phyloP scores from a whole-genome alignment of 2,888 invertebrate genomes.

The Synergus japonicus region DNA sequence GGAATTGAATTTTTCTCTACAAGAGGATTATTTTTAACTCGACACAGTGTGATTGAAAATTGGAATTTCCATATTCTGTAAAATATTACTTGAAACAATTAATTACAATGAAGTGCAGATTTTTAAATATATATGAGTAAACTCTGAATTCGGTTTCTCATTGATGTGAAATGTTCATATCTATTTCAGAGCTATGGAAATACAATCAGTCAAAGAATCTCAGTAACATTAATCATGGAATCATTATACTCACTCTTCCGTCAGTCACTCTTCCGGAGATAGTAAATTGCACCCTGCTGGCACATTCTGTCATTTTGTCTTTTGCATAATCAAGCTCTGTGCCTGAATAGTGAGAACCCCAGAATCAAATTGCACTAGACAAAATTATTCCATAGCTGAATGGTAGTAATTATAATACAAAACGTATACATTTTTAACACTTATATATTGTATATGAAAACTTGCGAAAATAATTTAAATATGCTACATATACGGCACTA shows the following conservation, averaged over 20 bases:
- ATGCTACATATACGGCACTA: background rate
- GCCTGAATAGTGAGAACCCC: constrained; percentile 2
- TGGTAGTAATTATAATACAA: background rate
- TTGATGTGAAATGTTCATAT: background rate
- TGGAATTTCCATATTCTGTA: too few species aligned
- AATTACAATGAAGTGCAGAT: too few species aligned
- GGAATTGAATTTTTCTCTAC: too few species aligned
- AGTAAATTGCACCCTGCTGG: constrained; percentile 11
- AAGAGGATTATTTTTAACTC: too few species aligned
- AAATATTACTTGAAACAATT: too few species aligned
- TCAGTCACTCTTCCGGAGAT: constrained; percentile 30
- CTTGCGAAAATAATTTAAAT: background rate
- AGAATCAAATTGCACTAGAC: background rate
- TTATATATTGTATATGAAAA: too few species aligned
- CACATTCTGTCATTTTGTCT: constrained; percentile 34
- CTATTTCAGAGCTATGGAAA: constrained; percentile 3
- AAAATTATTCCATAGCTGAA: background rate
- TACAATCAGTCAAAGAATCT: constrained; percentile 29
- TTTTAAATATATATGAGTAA: too few species aligned
- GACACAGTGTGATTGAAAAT: too few species aligned
- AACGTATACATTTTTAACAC: background rate
- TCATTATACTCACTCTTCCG: constrained; percentile 8
- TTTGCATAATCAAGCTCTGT: constrained; percentile 24
- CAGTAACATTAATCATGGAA: constrained; percentile 29
- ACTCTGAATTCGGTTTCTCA: background rate